A percentile compares a stretch with the other conserved stretches of the same genome.
Evolutionary conservation across 92 coral and sea anemone genomes (phyloP).

Genomic region (Ricordea florida): DNA sequence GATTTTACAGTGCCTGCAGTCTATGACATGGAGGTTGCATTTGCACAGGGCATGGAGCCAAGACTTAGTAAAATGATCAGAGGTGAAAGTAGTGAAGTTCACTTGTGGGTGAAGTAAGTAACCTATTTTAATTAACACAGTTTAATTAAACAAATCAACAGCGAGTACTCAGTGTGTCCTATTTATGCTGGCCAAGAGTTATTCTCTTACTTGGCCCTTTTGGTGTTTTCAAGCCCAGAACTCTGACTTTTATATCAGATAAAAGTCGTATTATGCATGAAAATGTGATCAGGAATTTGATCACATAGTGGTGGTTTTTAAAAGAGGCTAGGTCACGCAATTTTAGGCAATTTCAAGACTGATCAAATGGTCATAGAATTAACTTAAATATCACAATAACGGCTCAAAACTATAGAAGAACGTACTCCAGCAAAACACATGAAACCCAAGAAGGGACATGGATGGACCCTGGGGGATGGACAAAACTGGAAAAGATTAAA

Average conservation of each 20-base stretch:
- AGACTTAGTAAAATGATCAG: constrained; percentile 62
- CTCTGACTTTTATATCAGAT: no score
- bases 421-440: not conserved
- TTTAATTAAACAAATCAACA: not conserved
- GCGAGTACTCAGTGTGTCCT: not conserved
- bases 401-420: no score
- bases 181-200: not conserved
- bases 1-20: constrained; percentile 76
- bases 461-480: no score
- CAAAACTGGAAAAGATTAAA: constrained; percentile 4
- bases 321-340: not conserved
- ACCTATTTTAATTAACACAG: not conserved
- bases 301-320: no score
- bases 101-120: constrained; percentile 73
- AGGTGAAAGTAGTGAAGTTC: constrained; percentile 80
- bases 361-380: no score
- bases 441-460: not conserved
- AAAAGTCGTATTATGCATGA: no score
- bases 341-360: constrained; percentile 6
- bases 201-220: no score
- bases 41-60: constrained; percentile 67
- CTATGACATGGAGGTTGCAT: constrained; percentile 90
- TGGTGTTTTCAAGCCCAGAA: no score
- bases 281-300: no score
- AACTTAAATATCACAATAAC: no score